A percentile compares a stretch with the other conserved stretches of the same genome.
Evolutionary conservation across 2,113 vertebrate genomes (phyloP).

Genomic region (Erpornis zantholeuca): DNA sequence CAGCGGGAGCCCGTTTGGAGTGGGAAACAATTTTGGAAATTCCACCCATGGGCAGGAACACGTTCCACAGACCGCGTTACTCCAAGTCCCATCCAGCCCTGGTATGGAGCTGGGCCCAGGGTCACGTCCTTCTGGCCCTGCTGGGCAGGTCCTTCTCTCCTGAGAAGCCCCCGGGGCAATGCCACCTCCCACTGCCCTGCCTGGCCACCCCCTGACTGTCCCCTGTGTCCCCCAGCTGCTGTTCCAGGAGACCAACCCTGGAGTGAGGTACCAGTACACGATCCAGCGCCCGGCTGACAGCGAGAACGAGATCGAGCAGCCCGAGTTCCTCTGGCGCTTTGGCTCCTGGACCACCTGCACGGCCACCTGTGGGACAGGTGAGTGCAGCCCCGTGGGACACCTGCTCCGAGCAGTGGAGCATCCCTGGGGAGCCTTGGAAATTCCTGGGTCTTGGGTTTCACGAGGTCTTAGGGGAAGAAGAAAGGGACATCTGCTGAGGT

Average conservation of each 20-base stretch:
- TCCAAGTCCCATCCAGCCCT: background rate
- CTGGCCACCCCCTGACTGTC: fast-evolving
- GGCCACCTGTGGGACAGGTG: slow-evolving; percentile 88
- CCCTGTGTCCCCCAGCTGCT: slow-evolving; percentile 78
- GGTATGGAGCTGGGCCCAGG: background rate
- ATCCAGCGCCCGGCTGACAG: slow-evolving; percentile 71
- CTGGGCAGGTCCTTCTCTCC: background rate
- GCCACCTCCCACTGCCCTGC: background rate
- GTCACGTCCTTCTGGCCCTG: background rate
- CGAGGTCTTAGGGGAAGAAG: background rate
- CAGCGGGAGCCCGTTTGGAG: fast-evolving
- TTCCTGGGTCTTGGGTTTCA: background rate
- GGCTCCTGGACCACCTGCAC: slow-evolving; percentile 91
- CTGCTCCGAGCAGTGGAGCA: fast-evolving
- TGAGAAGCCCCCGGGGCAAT: background rate
- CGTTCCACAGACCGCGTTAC: background rate
- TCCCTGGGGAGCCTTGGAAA: fast-evolving
- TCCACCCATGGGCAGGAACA: background rate
- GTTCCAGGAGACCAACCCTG: slow-evolving; percentile 92
- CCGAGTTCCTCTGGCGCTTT: slow-evolving; percentile 85
- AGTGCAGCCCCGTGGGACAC: fast-evolving
- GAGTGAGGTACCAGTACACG: slow-evolving; percentile 91
- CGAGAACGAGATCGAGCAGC: background rate
- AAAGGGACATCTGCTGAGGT: background rate
- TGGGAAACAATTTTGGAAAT: background rate